phyloP scores from a whole-genome alignment of 2,797 vertebrate species.

The Tadarida brasiliensis region DNA sequence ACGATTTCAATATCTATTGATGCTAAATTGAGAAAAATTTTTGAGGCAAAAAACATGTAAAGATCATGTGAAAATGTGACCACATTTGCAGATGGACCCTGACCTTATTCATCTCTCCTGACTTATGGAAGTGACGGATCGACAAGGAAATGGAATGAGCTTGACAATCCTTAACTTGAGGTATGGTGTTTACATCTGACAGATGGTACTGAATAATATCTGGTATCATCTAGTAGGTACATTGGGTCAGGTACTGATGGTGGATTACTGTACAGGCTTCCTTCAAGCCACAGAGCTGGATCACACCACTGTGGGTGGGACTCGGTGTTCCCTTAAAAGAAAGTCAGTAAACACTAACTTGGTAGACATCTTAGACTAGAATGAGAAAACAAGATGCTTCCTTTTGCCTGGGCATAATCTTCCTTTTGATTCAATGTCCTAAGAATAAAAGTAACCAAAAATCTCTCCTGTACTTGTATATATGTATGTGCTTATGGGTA shows the following conservation, averaged over 20 bases:
- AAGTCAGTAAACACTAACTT: not conserved
- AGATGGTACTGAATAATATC: not conserved
- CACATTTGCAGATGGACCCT: not conserved
- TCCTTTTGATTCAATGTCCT: not conserved
- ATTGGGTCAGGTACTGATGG: not conserved
- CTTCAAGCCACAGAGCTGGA: not conserved
- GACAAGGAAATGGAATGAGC: not conserved
- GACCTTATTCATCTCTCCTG: not conserved
- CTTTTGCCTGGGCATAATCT: not conserved
- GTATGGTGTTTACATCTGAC: not conserved
- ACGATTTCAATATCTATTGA: not conserved
- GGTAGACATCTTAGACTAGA: not conserved
- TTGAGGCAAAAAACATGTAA: not conserved
- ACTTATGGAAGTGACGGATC: not conserved
- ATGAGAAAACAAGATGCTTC: not conserved
- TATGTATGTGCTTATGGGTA: not conserved
- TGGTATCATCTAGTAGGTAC: too few species aligned
- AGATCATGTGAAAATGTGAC: not conserved
- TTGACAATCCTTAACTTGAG: not conserved
- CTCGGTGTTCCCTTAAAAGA: not conserved
- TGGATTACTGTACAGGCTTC: not conserved
- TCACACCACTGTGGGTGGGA: accelerated
- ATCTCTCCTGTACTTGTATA: not conserved
- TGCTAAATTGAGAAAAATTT: not conserved
- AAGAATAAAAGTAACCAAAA: not conserved